Base-by-base conservation (phyloP, 2,113 vertebrate genomes). In the Bubo scandiacus region DNA sequence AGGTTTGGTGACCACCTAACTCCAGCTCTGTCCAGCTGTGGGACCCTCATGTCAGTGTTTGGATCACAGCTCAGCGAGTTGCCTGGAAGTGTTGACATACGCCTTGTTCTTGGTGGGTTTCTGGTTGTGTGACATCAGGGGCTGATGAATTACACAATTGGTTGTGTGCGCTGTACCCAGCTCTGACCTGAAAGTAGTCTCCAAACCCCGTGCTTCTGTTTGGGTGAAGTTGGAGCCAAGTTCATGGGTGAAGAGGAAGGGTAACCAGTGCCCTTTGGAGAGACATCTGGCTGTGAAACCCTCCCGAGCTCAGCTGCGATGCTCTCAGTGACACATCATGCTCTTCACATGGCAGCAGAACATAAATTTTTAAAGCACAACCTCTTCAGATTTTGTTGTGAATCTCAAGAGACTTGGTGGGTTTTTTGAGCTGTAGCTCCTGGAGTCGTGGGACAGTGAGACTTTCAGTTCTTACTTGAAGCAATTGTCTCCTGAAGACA, bases 21-120 rank as follows among this genome's bases (percentile, higher is more conserved):
- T 67, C 88, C 92, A 91, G 81, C 79, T 90, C 91, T 73, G 73
- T 9, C 45, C 88, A 81, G 81, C 72, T 80, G 74, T 54, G 67
- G 2, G 40, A 81, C 45, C 77, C 81, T 74, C 29, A 2, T 2
- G 43, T 51, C 86, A 71, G 52, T 3, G 1, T 43, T 30, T 30
- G 23, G 32, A 1, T 42, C 71, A 20, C 12, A 5, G 43, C 30
- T 62, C 42, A 9, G 2, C 3, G 10, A 51, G 29, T 1, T 30
- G 54, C 59, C 38, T 84, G 26, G 8, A 19, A 38, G 52, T 34
- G 49, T 36, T 47, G 42, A 7, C 4, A 1, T 21, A 15, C 30
- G 14, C 72, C 66, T 61, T 45, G 38, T 1, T 19, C 1, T 23
- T 12, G 17, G 13, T 11, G 38, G 77, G 70, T 55, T 70, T 74